These are phyloP conservation scores for Shargacucullia verbasci DNA, from an alignment of 2,888 invertebrate genomes.

Conservation along the genomic window DNA sequence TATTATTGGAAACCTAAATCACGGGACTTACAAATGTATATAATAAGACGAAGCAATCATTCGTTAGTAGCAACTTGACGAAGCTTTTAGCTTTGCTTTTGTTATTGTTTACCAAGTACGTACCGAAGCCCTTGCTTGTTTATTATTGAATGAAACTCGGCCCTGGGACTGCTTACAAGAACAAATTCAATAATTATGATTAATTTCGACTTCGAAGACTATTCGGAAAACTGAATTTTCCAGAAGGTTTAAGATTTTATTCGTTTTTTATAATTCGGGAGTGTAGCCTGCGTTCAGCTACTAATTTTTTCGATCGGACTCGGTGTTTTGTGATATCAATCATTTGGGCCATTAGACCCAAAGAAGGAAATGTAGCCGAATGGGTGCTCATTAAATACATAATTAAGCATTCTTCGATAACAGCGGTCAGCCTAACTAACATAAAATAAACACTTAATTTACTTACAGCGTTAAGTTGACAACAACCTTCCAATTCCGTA, in stretches of 20 bases:
- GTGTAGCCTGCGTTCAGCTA: too few relatives aligned
- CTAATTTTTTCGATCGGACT: too few relatives aligned
- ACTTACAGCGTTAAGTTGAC: too few relatives aligned
- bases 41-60: constrained; percentile 60
- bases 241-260: background rate
- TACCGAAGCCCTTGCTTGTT: constrained; percentile 65
- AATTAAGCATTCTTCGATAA: too few relatives aligned
- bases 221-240: constrained; percentile 1
- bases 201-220: constrained; percentile 31
- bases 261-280: too few relatives aligned
- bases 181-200: constrained; percentile 57
- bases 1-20: constrained; percentile 13
- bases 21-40: constrained; percentile 26
- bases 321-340: too few relatives aligned
- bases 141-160: constrained; percentile 65
- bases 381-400: too few relatives aligned
- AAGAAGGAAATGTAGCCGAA: too few relatives aligned
- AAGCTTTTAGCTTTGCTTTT: constrained; percentile 57
- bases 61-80: constrained; percentile 58
- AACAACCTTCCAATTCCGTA: too few relatives aligned
- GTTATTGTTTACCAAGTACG: constrained; percentile 71
- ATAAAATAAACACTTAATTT: too few relatives aligned
- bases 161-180: constrained; percentile 55
- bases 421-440: too few relatives aligned
- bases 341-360: too few relatives aligned